phyloP scores from a whole-genome alignment of 2,888 invertebrate genomes.

The Corythucha ciliata region DNA sequence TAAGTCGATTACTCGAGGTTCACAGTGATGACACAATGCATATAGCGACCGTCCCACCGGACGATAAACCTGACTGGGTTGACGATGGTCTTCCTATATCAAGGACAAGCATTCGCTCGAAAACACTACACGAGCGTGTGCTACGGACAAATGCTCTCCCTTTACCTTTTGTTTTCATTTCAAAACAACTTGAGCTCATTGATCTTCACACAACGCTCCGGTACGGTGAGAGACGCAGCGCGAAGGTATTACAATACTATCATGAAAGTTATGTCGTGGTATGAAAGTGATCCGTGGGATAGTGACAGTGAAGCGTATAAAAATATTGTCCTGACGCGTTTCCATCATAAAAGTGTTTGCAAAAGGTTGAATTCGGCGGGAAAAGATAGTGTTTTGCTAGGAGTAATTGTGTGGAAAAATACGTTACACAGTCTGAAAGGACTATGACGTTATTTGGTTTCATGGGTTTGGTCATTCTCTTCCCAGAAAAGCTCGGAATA shows the following conservation, averaged over 20 bases:
- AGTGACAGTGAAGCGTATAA: conserved; percentile 41
- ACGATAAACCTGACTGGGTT: too few species aligned
- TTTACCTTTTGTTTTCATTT: conserved; percentile 42
- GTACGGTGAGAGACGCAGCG: conserved; percentile 44
- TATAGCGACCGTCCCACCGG: too few species aligned
- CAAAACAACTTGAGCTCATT: conserved; percentile 42
- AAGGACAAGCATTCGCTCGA: too few species aligned
- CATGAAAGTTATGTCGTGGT: conserved; percentile 45
- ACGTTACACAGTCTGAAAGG: conserved; percentile 51
- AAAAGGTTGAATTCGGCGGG: conserved; percentile 34
- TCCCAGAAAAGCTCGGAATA: conserved; percentile 42
- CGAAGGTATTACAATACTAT: conserved; percentile 45
- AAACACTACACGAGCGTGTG: too few species aligned
- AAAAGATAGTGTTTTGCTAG: too few species aligned
- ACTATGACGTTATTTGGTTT: conserved; percentile 47
- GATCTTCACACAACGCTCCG: conserved; percentile 44
- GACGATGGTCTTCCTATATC: too few species aligned
- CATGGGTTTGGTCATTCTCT: conserved; percentile 43
- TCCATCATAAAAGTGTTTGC: not conserved
- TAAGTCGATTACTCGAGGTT: too few species aligned
- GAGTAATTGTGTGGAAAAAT: too few species aligned
- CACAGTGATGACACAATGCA: too few species aligned
- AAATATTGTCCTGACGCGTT: conserved; percentile 42
- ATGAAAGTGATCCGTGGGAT: conserved; percentile 45
- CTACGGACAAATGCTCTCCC: conserved; percentile 41